These are phyloP conservation scores for Amyelois transitella DNA, from an alignment of 1,140 invertebrate species.

Conservation along the genomic window DNA sequence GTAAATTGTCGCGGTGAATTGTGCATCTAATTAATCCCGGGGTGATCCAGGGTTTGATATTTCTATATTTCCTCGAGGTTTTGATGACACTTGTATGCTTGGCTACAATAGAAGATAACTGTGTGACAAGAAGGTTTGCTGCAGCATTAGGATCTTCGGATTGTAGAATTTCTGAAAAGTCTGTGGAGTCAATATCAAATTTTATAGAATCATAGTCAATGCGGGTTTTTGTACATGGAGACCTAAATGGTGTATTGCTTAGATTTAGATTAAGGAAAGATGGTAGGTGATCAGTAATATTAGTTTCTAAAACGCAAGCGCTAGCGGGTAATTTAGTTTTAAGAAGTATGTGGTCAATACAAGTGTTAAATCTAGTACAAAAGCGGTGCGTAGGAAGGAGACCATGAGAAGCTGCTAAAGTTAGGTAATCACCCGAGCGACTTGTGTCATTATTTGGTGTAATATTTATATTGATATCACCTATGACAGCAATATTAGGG, in stretches of 20 bases:
- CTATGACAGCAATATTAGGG: neutral
- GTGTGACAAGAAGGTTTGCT: neutral
- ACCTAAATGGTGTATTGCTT: neutral
- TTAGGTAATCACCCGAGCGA: neutral
- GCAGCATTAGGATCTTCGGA: neutral
- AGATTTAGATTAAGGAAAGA: too few species aligned
- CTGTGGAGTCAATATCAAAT: neutral
- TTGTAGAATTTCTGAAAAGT: neutral
- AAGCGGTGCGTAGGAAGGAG: neutral
- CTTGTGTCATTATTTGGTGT: neutral
- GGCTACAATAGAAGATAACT: neutral
- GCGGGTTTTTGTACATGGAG: neutral
- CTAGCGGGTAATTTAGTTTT: neutral
- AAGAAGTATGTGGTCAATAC: neutral
- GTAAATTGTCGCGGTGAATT: too few species aligned
- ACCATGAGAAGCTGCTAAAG: neutral
- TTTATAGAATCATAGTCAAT: neutral
- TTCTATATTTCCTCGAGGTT: neutral
- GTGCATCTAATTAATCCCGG: too few species aligned
- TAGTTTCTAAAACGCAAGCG: neutral
- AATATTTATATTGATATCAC: conserved; percentile 1
- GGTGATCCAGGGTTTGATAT: neutral
- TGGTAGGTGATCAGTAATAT: neutral
- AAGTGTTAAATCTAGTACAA: neutral
- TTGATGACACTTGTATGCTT: neutral